Evolutionary conservation across 2,113 vertebrate species (phyloP).

Genomic region (Stigmatopora argus): DNA sequence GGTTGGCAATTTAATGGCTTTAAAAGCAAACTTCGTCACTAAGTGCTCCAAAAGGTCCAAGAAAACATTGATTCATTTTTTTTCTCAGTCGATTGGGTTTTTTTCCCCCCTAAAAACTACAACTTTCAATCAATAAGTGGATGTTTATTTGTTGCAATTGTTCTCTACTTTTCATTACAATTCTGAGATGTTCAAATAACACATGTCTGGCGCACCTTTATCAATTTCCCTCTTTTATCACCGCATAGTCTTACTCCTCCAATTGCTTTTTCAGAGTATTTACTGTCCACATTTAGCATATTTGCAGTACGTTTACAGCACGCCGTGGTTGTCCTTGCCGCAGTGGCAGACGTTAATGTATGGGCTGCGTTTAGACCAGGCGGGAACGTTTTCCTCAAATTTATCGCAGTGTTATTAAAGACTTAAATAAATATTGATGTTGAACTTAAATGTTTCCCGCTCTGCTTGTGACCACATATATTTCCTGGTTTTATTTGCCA

Average conservation of each 20-base stretch:
- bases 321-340: not conserved
- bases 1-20: not conserved
- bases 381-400: conserved; percentile 15
- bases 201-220: not conserved
- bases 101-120: no score
- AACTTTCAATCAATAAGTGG: not conserved
- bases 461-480: conserved; percentile 17
- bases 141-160: not conserved
- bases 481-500: not conserved
- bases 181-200: not conserved
- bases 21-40: not conserved
- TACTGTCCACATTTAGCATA: not conserved
- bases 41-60: not conserved
- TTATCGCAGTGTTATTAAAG: conserved; percentile 14
- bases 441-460: conserved; percentile 14
- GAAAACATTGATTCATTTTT: not conserved
- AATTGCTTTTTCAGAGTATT: not conserved
- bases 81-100: not conserved
- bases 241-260: not conserved
- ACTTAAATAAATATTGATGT: conserved; percentile 31
- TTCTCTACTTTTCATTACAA: not conserved
- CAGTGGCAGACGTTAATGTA: not conserved
- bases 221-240: not conserved
- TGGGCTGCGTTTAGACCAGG: conserved; percentile 9
- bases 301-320: not conserved